Conservation (phyloP, 1,140 invertebrate genomes). For the Dufourea novaeangliae region DNA sequence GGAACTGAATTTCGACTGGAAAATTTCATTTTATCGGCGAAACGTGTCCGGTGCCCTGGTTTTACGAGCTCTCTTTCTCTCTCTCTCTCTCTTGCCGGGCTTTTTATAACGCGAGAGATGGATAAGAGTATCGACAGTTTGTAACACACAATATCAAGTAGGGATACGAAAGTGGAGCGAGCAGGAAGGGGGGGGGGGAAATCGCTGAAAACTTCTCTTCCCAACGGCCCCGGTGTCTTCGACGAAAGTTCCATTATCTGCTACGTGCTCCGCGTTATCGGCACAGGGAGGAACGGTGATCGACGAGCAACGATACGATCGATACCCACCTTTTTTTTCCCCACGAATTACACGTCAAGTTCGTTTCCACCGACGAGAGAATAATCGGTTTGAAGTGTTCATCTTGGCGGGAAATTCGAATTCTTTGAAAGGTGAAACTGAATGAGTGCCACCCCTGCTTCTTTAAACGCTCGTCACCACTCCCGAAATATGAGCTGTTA, state of each 20-base stretch:
- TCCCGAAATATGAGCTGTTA: no score
- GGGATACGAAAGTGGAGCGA: constrained; percentile 4
- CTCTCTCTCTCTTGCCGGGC: no score
- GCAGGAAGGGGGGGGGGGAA: no score
- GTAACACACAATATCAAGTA: constrained; percentile 6
- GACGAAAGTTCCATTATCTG: neutral
- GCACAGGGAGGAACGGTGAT: neutral
- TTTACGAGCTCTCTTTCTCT: neutral
- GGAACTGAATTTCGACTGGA: neutral
- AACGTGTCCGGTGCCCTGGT: constrained; percentile 10
- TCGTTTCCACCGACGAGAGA: no score
- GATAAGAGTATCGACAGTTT: constrained; percentile 29
- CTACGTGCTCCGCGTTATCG: neutral
- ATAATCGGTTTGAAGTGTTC: no score
- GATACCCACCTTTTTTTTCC: neutral
- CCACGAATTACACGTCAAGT: no score
- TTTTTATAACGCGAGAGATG: constrained; percentile 19
- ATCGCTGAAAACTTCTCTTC: constrained; percentile 18
- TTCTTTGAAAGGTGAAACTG: no score
- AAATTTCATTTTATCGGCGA: constrained; percentile 11
- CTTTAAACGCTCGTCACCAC: no score
- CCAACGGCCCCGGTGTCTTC: neutral
- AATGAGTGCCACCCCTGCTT: no score
- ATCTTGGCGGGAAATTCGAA: no score
- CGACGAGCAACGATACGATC: neutral